Base-by-base conservation (phyloP, 2,797 vertebrate species). In the Tangara arthus region DNA sequence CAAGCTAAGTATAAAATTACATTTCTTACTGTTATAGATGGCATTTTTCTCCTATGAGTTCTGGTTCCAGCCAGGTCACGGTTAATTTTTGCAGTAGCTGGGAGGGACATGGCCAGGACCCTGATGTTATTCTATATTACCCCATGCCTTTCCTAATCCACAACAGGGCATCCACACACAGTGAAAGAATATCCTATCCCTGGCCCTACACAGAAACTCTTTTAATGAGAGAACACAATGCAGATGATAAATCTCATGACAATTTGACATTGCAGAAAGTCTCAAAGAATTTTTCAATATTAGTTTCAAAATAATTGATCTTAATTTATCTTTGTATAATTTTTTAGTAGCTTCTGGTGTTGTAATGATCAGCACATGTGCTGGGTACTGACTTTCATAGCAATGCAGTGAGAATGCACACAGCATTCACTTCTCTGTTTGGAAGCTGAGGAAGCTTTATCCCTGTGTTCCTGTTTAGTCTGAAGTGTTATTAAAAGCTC, bases 341-440 rank as follows among this genome's bases (percentile, higher is more conserved):
- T 79, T 15, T 14, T 7, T 46, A 44, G 20, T 80, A 52, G 15
- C 8, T 89, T 39, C 22, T 61, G 11, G n/a, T 8, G 16, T 57
- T 61, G 16, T 28, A 61, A 44, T 9, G 17, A 50, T 42, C 32
- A 46, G 17, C 20, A 27, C 4, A 0, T 49, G 11, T 46, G 59
- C 55, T 52, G 44, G 30, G 34, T 23, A 7, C 15, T 34, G 22
- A 59, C 81, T 83, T 83, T 75, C 50, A 14, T 5, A 37, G 32
- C 27, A 76, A 24, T 8, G 13, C 9, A 53, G 24, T 39, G 21
- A 65, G 28, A 89, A 52, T 23, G 32, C 15, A 46, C 12, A 12
- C 2, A 0, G n/a, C 30, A 18, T 82, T 75, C 1, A 0, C 6
- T 41, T 53, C 26, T 34, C 19, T 42, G 11, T 44, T 42, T 64